These are phyloP conservation scores for Pangasianodon gigas DNA, from an alignment of 2,113 vertebrate species.

Conservation along the genomic window DNA sequence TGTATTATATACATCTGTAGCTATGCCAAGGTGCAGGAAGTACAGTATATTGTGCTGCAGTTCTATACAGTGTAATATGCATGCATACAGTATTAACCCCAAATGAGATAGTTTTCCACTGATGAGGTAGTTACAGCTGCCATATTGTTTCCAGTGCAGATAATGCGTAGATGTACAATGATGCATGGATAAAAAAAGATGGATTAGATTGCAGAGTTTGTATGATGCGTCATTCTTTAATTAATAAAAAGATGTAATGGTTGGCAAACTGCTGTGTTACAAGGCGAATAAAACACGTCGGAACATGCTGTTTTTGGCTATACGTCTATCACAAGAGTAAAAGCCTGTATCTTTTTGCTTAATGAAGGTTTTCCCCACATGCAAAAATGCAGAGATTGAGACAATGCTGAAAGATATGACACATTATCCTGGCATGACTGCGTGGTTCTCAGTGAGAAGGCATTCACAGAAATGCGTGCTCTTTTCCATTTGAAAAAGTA, in stretches of 20 bases:
- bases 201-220: neutral
- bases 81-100: too few relatives aligned
- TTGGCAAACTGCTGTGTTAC: neutral
- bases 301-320: neutral
- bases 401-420: neutral
- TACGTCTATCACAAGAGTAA: neutral
- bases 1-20: too few relatives aligned
- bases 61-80: neutral
- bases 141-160: too few relatives aligned
- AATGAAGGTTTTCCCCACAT: neutral
- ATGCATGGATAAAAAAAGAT: neutral
- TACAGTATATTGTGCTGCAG: neutral
- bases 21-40: too few relatives aligned
- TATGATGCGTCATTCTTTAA: neutral
- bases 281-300: neutral
- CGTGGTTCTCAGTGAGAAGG: neutral
- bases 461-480: neutral
- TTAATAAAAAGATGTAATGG: neutral
- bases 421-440: neutral
- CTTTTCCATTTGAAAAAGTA: neutral
- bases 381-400: neutral
- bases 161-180: neutral
- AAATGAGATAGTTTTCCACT: too few relatives aligned
- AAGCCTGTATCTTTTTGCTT: neutral
- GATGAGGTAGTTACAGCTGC: too few relatives aligned